Evolutionary conservation across 2,113 vertebrate species (phyloP), one percentile per base, ranked within the genome.

Genomic region (Murina feae): DNA sequence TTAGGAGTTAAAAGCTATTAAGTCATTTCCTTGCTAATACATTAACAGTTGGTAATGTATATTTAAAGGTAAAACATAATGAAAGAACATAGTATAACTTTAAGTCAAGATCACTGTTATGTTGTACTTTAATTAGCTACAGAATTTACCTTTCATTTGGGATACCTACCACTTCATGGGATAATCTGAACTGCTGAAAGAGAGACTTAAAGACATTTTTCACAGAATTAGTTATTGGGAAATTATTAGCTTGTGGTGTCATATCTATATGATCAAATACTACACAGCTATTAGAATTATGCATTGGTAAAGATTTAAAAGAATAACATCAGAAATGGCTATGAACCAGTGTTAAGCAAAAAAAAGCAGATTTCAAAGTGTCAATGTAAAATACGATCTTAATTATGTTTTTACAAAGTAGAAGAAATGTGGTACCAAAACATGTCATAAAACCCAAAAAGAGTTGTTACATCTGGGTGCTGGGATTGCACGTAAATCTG

Each of bases 381-480:
- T 71, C 66, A 76, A 76, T 71, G 18, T 93, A 80, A 51, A 96
- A 80, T 91, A 37, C 58, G 55, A 91, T 94, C 75, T 90, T 69
- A 84, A 55, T 85, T 95, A 94, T 84, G 18, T 42, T 92, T 96
- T 94, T 58, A 87, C 63, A 91, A 94, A 86, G n/a, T 49, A 92
- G 75, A 79, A 91, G 76, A 90, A 94, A 58, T 44, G 69, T 69
- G 72, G 37, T 82, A 86, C 25, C 76, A 74, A 95, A 94, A 86
- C 21, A 74, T 58, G 39, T 13, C 6, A 25, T n/a, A 42, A 86
- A 95, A 66, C 39, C 86, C 89, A 39, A 58, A 66, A 91, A 93
- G 55, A 78, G 39, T 32, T 86, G 44, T 58, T 92, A 32, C n/a
- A 44, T 37, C 20, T 51, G 60, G 80, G n/a, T 58, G 53, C 35